Percentiles rank a stretch among this genome's conserved stretches.
Evolutionary conservation across 2,113 vertebrate genomes (phyloP).

Genomic region (Stomatorhinus ivindoensis): DNA sequence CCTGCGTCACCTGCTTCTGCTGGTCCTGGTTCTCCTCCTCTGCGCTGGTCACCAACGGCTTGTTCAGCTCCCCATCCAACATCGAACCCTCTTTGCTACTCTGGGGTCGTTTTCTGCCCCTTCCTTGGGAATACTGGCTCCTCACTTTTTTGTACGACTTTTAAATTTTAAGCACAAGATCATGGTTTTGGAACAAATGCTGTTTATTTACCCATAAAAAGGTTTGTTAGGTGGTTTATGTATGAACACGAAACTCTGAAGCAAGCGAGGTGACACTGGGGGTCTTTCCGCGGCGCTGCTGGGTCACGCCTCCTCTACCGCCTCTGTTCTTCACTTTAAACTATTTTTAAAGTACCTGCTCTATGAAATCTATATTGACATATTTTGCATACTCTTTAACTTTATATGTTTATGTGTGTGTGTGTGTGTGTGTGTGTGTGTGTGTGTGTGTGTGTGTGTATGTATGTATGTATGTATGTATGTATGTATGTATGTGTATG

Average conservation of each 20-base stretch:
- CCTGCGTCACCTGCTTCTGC: neutral
- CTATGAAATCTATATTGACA: neutral
- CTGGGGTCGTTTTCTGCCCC: neutral
- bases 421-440: neutral
- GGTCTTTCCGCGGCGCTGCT: neutral
- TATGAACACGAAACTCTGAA: slow-evolving; percentile 30
- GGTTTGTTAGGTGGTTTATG: slow-evolving; percentile 29
- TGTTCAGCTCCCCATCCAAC: neutral
- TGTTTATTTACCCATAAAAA: neutral
- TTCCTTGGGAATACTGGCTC: neutral
- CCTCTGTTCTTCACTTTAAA: neutral
- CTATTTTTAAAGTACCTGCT: neutral
- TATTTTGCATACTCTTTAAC: neutral
- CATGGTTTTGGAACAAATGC: neutral
- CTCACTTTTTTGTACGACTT: neutral
- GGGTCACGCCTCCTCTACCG: neutral
- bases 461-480: neutral
- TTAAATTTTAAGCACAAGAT: neutral
- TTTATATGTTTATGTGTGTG: neutral
- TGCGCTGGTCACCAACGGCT: neutral
- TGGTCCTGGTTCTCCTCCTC: neutral
- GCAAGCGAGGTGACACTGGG: slow-evolving; percentile 7
- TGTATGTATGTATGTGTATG: neutral
- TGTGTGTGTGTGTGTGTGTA: neutral
- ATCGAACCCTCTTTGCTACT: neutral